Base-by-base conservation (phyloP, 2,888 invertebrate species). In the Drosophila paramelanica region DNA sequence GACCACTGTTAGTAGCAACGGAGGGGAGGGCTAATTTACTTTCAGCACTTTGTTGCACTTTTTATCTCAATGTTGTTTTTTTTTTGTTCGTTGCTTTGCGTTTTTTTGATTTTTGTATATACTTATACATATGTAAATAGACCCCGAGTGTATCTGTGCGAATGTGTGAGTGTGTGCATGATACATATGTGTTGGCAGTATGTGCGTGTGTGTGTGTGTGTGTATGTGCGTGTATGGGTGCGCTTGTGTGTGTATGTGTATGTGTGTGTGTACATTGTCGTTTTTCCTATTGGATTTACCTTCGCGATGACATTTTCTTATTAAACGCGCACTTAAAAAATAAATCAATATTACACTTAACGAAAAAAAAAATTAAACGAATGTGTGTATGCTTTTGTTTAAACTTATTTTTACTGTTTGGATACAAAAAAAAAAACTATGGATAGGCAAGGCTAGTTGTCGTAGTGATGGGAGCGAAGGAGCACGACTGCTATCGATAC, bases 221-320 rank as follows among this genome's bases (percentile, higher is more conserved):
- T 61, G 61, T 46, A 49, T 55, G 46, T 27, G 62, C 51, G 52
- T 67, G 59, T 43, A 17, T 17, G 42, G 59, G 55, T 64, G 65
- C 17, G 17, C 17, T 17, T 36, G 13, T 61, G 61, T 46, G 51
- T 55, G 55, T 42, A 47, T 64, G 50, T 61, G 42, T 61, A 52
- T 64, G 42, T 61, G 55, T 64, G 65, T 69, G 81, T 67, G 81
- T 84, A 81, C 69, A 73, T 83, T 81, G 86, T 81, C 85, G 68
- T 68, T 74, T 77, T 87, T 83, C 73, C 75, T 72, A 77, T 72
- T 77, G 66, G 60, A 79, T 77, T 90, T 91, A 91, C 90, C 90
- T 91, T 90, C 90, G 91, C 81, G 90, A 91, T 89, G 90, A 90
- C 90, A 91, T 91, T 89, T 90, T 90, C 76, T 87, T 84, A 72